Conservation (phyloP, 2,888 invertebrate species). For the Ormyrus thymus region DNA sequence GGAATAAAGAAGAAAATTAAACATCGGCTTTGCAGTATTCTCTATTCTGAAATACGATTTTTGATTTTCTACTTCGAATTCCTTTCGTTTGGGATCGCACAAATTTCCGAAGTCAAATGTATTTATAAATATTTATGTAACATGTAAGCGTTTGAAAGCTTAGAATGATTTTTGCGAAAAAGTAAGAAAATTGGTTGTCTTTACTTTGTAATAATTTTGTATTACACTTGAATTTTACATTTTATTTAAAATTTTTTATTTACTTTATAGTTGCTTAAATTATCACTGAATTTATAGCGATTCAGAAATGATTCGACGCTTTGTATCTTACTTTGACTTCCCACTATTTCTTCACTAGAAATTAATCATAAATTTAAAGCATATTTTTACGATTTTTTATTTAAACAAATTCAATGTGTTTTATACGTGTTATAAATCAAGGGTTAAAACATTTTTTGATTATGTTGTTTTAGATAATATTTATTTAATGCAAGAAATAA, state of each 20-base stretch:
- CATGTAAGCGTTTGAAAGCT: constrained; percentile 34
- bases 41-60: neutral
- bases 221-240: constrained; percentile 14
- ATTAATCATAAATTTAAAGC: constrained; percentile 3
- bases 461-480: too few relatives aligned
- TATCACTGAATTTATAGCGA: neutral
- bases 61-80: constrained; percentile 29
- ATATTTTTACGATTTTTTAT: neutral
- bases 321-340: constrained; percentile 12
- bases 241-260: constrained; percentile 15
- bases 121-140: constrained; percentile 44
- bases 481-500: too few relatives aligned
- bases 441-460: too few relatives aligned
- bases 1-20: constrained; percentile 7
- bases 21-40: neutral
- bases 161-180: constrained; percentile 27
- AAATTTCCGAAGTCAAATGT: constrained; percentile 40
- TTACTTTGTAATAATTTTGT: constrained; percentile 9
- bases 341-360: neutral
- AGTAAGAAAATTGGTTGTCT: constrained; percentile 15
- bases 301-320: constrained; percentile 21
- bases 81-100: constrained; percentile 40
- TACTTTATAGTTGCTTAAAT: constrained; percentile 7
- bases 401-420: neutral
- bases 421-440: neutral